phyloP scores from a whole-genome alignment of 1,140 invertebrate genomes.

The Drosophila watanabei region DNA sequence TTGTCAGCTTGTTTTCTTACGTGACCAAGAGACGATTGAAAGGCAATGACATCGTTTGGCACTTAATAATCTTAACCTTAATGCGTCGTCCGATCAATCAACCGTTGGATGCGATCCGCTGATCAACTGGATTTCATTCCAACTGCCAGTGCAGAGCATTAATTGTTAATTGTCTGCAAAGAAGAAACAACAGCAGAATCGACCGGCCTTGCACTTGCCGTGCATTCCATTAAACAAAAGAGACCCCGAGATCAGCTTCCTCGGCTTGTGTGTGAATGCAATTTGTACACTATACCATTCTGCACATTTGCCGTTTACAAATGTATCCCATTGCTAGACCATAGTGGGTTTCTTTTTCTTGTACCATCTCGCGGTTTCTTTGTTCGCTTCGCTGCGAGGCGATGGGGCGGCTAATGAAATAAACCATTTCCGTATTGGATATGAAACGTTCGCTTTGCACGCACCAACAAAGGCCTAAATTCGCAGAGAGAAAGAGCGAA shows the following conservation, averaged over 20 bases:
- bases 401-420: constrained; percentile 33
- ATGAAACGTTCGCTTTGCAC: constrained; percentile 29
- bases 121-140: constrained; percentile 39
- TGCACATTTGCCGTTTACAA: constrained; percentile 10
- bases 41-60: constrained; percentile 78
- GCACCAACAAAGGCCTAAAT: constrained; percentile 28
- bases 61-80: constrained; percentile 75
- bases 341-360: background rate
- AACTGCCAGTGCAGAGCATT: constrained; percentile 35
- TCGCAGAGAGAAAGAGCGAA: constrained; percentile 34
- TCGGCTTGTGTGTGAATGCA: background rate
- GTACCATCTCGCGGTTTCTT: constrained; percentile 29
- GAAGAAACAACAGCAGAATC: constrained; percentile 14
- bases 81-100: constrained; percentile 69
- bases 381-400: constrained; percentile 9
- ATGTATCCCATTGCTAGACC: constrained; percentile 12
- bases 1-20: constrained; percentile 11
- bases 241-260: constrained; percentile 28
- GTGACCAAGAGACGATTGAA: constrained; percentile 27
- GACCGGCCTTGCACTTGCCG: constrained; percentile 47
- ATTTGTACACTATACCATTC: constrained; percentile 8
- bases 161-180: constrained; percentile 50
- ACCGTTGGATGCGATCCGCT: constrained; percentile 29
- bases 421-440: constrained; percentile 47
- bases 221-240: constrained; percentile 49